phyloP scores from a whole-genome alignment of 2,113 vertebrate species.

The Cottus gobio region DNA sequence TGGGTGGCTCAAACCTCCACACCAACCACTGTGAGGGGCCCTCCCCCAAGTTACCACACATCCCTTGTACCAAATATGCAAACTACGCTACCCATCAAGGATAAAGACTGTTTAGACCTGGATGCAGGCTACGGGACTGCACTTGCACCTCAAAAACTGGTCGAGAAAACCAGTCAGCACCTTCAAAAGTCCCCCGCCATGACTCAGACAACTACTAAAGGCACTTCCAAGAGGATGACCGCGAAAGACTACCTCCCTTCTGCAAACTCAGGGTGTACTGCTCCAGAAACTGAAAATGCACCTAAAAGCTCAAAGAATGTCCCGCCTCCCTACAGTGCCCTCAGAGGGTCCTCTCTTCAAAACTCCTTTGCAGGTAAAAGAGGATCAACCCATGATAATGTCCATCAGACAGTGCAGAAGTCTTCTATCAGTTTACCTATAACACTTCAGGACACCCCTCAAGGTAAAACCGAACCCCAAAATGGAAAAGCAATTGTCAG shows the following conservation, averaged over 20 bases:
- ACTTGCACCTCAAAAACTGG: constrained; percentile 80
- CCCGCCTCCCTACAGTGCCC: constrained; percentile 74
- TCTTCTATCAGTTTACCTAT: constrained; percentile 64
- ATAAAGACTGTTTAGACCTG: constrained; percentile 78
- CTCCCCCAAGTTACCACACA: constrained; percentile 79
- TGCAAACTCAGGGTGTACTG: constrained; percentile 77
- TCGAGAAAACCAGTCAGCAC: constrained; percentile 79
- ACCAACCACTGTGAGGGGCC: constrained; percentile 77
- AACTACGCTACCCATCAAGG: constrained; percentile 79
- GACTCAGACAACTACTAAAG: constrained; percentile 80
- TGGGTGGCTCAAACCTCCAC: constrained; percentile 67
- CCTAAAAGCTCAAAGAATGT: constrained; percentile 79
- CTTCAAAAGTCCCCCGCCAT: constrained; percentile 71
- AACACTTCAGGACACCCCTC: constrained; percentile 69
- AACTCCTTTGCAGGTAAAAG: constrained; percentile 76
- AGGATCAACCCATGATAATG: constrained; percentile 68
- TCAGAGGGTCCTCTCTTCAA: constrained; percentile 76
- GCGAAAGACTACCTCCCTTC: constrained; percentile 82
- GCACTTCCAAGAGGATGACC: constrained; percentile 80
- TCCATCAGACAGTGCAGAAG: constrained; percentile 73
- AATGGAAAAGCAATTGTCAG: constrained; percentile 70
- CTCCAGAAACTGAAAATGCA: constrained; percentile 70
- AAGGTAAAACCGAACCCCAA: constrained; percentile 70
- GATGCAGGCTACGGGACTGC: constrained; percentile 77
- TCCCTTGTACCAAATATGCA: constrained; percentile 81